Evolutionary conservation across 2,888 invertebrate species (phyloP).

Genomic region (Opisthograptis luteolata): DNA sequence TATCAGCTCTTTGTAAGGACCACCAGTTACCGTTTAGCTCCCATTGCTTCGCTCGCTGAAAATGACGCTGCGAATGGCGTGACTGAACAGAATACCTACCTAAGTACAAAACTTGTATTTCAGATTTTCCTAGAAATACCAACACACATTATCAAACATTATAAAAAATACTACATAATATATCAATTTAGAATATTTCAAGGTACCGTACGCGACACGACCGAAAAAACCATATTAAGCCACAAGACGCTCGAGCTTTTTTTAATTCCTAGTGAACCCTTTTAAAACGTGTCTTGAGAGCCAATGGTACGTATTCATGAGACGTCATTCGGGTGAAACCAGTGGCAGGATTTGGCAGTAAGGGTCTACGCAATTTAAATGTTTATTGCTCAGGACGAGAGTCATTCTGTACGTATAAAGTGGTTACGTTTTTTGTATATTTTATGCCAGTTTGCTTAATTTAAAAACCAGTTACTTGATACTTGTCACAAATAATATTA

Average conservation of each 20-base stretch:
- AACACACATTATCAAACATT: too few species aligned
- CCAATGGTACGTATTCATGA: slow-evolving; percentile 57
- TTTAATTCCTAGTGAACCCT: slow-evolving; percentile 47
- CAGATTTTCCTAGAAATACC: too few species aligned
- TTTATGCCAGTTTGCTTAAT: slow-evolving; percentile 12
- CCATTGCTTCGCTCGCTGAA: too few species aligned
- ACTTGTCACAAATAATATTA: too few species aligned
- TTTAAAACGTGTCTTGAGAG: slow-evolving; percentile 49
- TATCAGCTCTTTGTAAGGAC: too few species aligned
- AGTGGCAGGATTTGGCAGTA: slow-evolving; percentile 42
- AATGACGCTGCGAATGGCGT: too few species aligned
- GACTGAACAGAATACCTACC: too few species aligned
- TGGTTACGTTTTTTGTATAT: slow-evolving; percentile 23
- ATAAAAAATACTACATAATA: too few species aligned
- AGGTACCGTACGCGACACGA: background rate
- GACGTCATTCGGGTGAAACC: slow-evolving; percentile 46
- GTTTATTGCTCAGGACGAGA: slow-evolving; percentile 43
- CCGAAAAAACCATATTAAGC: slow-evolving; percentile 1
- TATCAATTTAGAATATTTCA: background rate
- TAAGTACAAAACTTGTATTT: too few species aligned
- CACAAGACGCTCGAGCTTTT: slow-evolving; percentile 17
- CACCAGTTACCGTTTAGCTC: too few species aligned
- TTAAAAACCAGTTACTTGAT: too few species aligned
- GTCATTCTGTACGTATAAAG: slow-evolving; percentile 27
- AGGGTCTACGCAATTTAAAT: slow-evolving; percentile 50